These are phyloP conservation scores for Scrobipalpa atriplicella DNA, from an alignment of 2,888 invertebrate species.

Conservation along the genomic window DNA sequence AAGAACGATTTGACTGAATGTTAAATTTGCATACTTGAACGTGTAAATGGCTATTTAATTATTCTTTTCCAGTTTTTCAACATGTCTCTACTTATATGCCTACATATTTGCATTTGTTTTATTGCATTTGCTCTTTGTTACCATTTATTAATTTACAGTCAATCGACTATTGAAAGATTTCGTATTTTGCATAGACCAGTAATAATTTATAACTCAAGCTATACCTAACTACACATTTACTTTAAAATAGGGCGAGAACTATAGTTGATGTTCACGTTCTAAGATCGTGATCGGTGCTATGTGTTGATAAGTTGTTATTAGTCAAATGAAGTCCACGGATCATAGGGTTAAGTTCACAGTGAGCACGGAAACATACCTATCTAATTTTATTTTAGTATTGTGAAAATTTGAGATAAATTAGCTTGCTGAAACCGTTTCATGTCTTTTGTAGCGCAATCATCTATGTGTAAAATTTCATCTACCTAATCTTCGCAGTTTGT, in stretches of 20 bases:
- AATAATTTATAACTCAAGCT: too few species aligned
- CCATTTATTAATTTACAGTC: not conserved
- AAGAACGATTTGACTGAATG: conserved; percentile 34
- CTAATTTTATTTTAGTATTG: too few species aligned
- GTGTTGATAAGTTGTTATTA: conserved; percentile 25
- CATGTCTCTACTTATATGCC: conserved; percentile 3
- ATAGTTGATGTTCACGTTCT: conserved; percentile 11
- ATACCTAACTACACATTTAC: too few species aligned
- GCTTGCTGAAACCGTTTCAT: too few species aligned
- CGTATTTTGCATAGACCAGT: too few species aligned
- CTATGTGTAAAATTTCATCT: not conserved
- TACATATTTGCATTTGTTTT: conserved; percentile 5
- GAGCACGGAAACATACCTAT: not conserved
- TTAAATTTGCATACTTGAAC: conserved; percentile 23
- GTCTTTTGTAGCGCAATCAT: not conserved
- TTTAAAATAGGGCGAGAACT: not conserved
- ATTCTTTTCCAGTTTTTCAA: conserved; percentile 18
- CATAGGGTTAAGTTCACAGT: not conserved
- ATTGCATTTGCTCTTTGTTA: not conserved
- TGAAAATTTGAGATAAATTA: too few species aligned
- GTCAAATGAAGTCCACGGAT: conserved; percentile 4
- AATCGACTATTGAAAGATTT: not conserved
- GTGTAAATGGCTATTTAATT: conserved; percentile 21
- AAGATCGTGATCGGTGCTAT: conserved; percentile 25
- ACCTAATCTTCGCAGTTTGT: not conserved